Percentiles rank a stretch among this genome's conserved stretches.
These are phyloP conservation scores for Synanthedon tipuliformis DNA, from an alignment of 2,888 invertebrate genomes.

Conservation along the genomic window DNA sequence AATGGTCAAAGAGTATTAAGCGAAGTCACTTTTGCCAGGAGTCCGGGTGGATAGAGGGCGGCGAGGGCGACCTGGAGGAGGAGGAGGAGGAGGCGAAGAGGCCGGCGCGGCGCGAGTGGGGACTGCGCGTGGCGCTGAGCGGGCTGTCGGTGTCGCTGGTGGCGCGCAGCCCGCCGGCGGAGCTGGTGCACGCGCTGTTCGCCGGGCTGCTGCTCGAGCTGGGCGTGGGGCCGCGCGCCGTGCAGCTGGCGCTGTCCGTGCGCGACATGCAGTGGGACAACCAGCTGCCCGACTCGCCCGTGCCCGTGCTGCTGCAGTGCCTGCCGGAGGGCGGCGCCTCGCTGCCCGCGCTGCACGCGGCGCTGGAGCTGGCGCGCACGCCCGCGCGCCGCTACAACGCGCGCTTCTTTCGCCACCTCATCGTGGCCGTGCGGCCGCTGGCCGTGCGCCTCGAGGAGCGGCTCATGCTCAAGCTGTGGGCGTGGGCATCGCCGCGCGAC, in stretches of 20 bases:
- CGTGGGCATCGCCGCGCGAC: constrained; percentile 68
- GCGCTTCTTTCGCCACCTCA: constrained; percentile 87
- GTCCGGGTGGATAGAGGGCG: constrained; percentile 36
- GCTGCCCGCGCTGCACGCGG: constrained; percentile 82
- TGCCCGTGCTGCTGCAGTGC: constrained; percentile 86
- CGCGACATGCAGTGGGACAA: constrained; percentile 83
- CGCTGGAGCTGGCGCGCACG: constrained; percentile 80
- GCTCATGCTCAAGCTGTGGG: constrained; percentile 53
- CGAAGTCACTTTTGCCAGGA: too few relatives aligned
- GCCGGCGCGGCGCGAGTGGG: constrained; percentile 59
- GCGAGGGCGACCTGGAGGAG: constrained; percentile 20
- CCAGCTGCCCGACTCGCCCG: constrained; percentile 84
- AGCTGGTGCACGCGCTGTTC: constrained; percentile 81
- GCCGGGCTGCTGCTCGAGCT: constrained; percentile 74
- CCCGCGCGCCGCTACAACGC: constrained; percentile 79
- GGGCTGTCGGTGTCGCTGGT: constrained; percentile 85
- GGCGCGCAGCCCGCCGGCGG: constrained; percentile 80
- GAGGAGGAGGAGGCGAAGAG: constrained; percentile 6
- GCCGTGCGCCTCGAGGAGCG: constrained; percentile 90
- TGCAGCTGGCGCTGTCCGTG: constrained; percentile 75
- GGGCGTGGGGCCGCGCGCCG: constrained; percentile 61
- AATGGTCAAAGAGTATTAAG: too few relatives aligned
- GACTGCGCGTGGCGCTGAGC: constrained; percentile 71
- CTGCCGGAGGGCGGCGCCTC: constrained; percentile 58
- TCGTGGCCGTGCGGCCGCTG: constrained; percentile 84